Evolutionary conservation across 2,113 vertebrate genomes (phyloP).

Genomic region (Paracanthobrama guichenoti): DNA sequence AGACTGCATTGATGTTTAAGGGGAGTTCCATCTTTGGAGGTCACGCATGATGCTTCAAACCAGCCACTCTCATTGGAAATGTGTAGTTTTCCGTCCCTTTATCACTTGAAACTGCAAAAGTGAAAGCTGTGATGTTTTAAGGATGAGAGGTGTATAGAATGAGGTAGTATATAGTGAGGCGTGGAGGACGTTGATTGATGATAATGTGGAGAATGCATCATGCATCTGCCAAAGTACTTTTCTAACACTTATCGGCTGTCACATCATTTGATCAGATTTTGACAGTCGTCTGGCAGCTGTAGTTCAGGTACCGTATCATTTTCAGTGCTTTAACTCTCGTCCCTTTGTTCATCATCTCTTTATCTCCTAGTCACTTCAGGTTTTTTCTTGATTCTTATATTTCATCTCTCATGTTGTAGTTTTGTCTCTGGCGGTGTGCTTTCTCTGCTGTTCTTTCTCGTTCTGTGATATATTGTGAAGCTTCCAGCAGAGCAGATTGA

Average conservation of each 20-base stretch:
- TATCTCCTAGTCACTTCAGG: slow-evolving; percentile 9
- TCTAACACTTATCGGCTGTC: neutral
- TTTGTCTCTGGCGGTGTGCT: neutral
- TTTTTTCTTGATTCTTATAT: slow-evolving; percentile 2
- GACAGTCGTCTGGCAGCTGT: neutral
- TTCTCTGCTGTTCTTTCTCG: neutral
- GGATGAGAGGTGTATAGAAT: neutral
- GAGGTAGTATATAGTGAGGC: neutral
- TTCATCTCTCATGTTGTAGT: neutral
- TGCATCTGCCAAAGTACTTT: neutral
- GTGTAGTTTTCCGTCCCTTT: neutral
- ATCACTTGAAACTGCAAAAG: neutral
- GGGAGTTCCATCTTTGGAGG: neutral
- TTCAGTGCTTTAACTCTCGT: neutral
- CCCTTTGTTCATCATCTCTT: slow-evolving; percentile 4
- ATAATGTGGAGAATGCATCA: slow-evolving; percentile 11
- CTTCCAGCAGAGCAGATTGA: slow-evolving; percentile 42
- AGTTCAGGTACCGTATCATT: neutral
- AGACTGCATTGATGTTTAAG: neutral
- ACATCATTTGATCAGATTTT: neutral
- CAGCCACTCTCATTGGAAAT: neutral
- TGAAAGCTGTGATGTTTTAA: neutral
- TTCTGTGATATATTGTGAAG: slow-evolving; percentile 25
- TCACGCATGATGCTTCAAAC: neutral
- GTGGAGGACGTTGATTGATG: neutral